Conservation (phyloP, 30 jellyfish, hydroid and myxozoan species). For the Catostylus mosaicus region DNA sequence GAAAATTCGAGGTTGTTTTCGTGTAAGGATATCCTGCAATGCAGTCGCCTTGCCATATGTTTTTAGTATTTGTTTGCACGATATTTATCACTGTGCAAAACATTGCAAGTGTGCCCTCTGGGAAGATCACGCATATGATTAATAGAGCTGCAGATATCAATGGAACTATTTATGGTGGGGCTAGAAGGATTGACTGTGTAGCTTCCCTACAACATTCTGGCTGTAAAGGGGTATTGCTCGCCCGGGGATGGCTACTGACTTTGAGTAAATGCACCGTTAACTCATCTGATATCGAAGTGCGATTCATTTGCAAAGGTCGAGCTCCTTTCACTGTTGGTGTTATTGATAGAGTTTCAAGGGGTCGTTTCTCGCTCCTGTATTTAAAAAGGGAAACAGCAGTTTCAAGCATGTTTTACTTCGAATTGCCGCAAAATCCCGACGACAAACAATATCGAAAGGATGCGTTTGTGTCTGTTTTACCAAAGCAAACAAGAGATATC, state of each 20-base stretch:
- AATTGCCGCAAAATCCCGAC: conserved; percentile 35
- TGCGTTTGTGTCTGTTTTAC: conserved; percentile 33
- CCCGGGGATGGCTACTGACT: conserved; percentile 34
- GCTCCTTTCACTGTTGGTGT: background rate
- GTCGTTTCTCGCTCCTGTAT: conserved; percentile 20
- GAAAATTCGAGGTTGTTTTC: background rate
- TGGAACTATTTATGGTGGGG: background rate
- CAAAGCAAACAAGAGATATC: conserved; percentile 38
- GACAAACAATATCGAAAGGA: conserved; percentile 3
- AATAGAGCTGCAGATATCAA: background rate
- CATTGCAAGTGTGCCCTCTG: conserved; percentile 35
- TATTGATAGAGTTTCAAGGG: conserved; percentile 17
- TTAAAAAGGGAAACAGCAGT: conserved; percentile 3
- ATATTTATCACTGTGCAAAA: conserved; percentile 1
- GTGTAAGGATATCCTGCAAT: background rate
- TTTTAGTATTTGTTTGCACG: background rate
- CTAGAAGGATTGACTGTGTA: conserved; percentile 11
- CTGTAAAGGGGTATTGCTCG: conserved; percentile 34
- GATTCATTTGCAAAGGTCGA: conserved; percentile 4
- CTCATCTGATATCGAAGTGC: background rate
- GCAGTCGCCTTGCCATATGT: background rate
- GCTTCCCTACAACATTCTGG: conserved; percentile 19
- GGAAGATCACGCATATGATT: conserved; percentile 1
- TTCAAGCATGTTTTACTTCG: conserved; percentile 15
- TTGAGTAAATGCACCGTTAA: conserved; percentile 15